A percentile compares a stretch with the other conserved stretches of the same genome.
phyloP scores from a whole-genome alignment of 2,797 vertebrate genomes.

The Tinamus major region DNA sequence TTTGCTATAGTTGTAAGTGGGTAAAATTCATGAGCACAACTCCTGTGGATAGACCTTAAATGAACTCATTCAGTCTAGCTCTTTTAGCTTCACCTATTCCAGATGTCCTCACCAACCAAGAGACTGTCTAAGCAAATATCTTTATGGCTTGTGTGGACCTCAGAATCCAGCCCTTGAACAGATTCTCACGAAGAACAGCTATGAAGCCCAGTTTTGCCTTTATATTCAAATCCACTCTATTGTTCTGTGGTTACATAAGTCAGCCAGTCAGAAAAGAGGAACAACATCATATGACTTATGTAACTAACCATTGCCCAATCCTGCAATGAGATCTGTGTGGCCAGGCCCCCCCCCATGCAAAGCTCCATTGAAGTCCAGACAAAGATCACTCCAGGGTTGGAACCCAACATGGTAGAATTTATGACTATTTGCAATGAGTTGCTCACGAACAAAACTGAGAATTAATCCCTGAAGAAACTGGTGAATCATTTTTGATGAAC shows the following conservation, averaged over 20 bases:
- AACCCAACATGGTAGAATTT: conserved; percentile 69
- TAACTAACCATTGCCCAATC: conserved; percentile 69
- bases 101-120: conserved; percentile 7
- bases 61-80: conserved; percentile 15
- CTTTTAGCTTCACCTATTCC: conserved; percentile 30
- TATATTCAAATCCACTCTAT: conserved; percentile 57
- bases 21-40: neutral
- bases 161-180: conserved; percentile 15
- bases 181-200: conserved; percentile 14
- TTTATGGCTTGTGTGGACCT: neutral
- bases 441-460: conserved; percentile 62
- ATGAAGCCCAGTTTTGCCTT: conserved; percentile 31
- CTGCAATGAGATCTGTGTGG: conserved; percentile 71
- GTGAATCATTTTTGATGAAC: conserved; percentile 56
- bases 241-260: conserved; percentile 72
- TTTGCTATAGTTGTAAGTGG: neutral
- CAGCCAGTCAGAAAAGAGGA: conserved; percentile 63
- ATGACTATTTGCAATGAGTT: conserved; percentile 66
- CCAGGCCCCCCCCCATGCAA: conserved; percentile 60
- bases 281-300: conserved; percentile 72
- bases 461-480: conserved; percentile 65
- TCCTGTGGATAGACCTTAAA: conserved; percentile 10
- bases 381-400: conserved; percentile 65
- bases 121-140: conserved; percentile 42
- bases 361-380: conserved; percentile 69